Evolutionary conservation across 2,113 vertebrate species (phyloP), one percentile per base, ranked within the genome.

Genomic region (Poicephalus gulielmi): DNA sequence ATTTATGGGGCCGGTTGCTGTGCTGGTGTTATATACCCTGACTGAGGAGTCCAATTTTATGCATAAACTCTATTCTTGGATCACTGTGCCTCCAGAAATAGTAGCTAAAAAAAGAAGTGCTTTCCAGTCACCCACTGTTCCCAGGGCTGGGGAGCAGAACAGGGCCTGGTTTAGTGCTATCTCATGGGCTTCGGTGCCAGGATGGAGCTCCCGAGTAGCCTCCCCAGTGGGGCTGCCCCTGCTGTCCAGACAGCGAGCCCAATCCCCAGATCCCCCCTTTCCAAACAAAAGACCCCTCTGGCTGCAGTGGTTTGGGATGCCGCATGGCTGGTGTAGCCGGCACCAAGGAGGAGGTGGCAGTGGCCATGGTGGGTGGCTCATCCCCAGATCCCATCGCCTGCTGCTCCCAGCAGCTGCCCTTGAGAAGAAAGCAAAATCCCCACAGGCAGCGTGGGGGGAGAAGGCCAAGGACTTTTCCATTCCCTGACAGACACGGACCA

Each of bases 11-110:
- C 75, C 2, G 11, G 89, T 75, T 83, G 91, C 92, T 78, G 84
- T 33, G 82, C 87, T 83, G 87, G 67, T 94, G 91, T 90, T 94
- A 77, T 11, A 67, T 67, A 91, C 87, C 50, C 88, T 80, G 82
- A n/a, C 89, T 39, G 84, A 91, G 83, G 89, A 95, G 77, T 78
- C 95, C 92, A 89, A 94, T 95, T 95, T 95, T 86, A 92, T 93
- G 91, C 82, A 84, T 73, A 96, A 92, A 95, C 80, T 83, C 93
- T 88, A 39, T 95, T 97, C 87, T 92, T 94, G 96, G 95, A 97
- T 87, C 43, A 18, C 69, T 18, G 53, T 92, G 47, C 79, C 76
- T 96, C 90, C 83, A 95, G 93, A 90, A 96, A 63, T 31, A 83
- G 94, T 2, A 30, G 20, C 33, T 70, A 20, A 55, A 63, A 86